Conservation (phyloP, 2,113 vertebrate genomes). For the Ancistrus triradiatus region DNA sequence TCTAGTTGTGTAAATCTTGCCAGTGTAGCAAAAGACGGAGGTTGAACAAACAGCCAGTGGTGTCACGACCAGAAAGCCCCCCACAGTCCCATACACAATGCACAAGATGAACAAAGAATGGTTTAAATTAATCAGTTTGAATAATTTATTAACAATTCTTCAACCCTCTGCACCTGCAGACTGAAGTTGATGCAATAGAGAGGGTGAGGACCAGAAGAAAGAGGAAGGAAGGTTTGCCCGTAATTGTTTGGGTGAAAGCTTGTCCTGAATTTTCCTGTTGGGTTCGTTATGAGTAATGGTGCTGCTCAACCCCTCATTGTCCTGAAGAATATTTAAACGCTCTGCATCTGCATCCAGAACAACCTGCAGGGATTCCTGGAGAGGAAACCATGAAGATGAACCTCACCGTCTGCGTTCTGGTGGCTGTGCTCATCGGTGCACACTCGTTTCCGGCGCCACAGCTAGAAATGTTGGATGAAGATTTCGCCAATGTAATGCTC, state of each 20-base stretch:
- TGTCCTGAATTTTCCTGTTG: neutral
- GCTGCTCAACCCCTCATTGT: slow-evolving; percentile 3
- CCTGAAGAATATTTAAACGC: slow-evolving; percentile 19
- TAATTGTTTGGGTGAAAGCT: neutral
- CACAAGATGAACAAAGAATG: too few species aligned
- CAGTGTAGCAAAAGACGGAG: too few species aligned
- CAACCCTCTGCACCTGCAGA: too few species aligned
- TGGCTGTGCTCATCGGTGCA: slow-evolving; percentile 15
- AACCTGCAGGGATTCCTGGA: neutral
- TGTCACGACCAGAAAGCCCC: too few species aligned
- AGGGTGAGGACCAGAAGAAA: neutral
- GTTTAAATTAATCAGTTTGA: too few species aligned
- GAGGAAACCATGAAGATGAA: slow-evolving; percentile 13
- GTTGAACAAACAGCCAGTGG: too few species aligned
- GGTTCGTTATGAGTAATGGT: neutral
- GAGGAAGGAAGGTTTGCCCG: neutral
- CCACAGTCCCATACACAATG: too few species aligned
- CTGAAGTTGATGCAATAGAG: too few species aligned
- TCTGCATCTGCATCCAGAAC: neutral
- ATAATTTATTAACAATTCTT: too few species aligned
- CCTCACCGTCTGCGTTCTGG: slow-evolving; percentile 10
- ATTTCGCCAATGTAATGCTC: slow-evolving; percentile 13
- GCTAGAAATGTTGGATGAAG: neutral
- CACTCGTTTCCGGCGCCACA: slow-evolving; percentile 11
- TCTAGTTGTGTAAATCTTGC: too few species aligned